Percentiles rank a stretch among this genome's conserved stretches.
Evolutionary conservation across 1,140 invertebrate genomes (phyloP).

Genomic region (Heterodera schachtii): DNA sequence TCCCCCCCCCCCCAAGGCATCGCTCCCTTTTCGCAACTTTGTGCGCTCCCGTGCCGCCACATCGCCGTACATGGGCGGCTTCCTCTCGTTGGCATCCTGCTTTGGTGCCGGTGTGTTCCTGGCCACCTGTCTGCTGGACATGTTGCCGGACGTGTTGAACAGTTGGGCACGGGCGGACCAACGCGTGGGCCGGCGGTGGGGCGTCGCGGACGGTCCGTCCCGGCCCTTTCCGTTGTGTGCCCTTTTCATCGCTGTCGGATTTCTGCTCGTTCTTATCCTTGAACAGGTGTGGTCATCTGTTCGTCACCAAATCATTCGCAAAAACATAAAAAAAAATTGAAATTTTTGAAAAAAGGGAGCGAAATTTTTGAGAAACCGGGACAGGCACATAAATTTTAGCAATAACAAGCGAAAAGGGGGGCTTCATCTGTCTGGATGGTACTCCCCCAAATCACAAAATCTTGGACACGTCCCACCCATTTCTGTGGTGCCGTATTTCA

Average conservation of each 20-base stretch:
- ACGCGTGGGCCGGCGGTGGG: background rate
- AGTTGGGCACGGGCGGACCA: slow-evolving; percentile 50
- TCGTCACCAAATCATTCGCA: background rate
- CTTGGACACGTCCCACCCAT: no score
- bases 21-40: slow-evolving; percentile 42
- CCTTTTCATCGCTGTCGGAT: slow-evolving; percentile 49
- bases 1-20: background rate
- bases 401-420: no score
- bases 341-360: no score
- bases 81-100: slow-evolving; percentile 51
- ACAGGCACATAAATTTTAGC: no score
- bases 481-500: no score
- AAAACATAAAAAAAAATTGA: no score
- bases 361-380: no score
- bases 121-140: slow-evolving; percentile 58
- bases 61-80: slow-evolving; percentile 16
- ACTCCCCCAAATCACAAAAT: no score
- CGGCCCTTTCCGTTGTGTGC: slow-evolving; percentile 27
- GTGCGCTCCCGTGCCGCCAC: background rate
- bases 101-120: slow-evolving; percentile 61
- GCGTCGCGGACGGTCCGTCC: no score
- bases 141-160: slow-evolving; percentile 60
- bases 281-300: slow-evolving; percentile 50
- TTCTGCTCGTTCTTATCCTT: slow-evolving; percentile 58
- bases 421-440: no score